A percentile compares a stretch with the other conserved stretches of the same genome.
Conservation (phyloP, 2,888 invertebrate genomes). For the Selenia dentaria region DNA sequence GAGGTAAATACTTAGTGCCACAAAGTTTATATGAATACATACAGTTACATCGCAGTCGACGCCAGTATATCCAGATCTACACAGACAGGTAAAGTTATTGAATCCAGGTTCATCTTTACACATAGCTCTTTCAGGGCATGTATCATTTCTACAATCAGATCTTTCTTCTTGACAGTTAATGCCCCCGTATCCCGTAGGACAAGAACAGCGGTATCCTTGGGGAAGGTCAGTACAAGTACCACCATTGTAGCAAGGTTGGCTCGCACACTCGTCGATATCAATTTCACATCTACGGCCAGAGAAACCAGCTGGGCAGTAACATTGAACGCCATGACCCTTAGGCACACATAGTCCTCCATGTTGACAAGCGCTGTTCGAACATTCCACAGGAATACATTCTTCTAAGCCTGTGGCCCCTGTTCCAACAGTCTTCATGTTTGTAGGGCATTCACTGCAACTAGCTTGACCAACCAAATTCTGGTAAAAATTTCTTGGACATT, state of each 20-base stretch:
- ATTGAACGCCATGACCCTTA: conserved; percentile 94
- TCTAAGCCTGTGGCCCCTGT: conserved; percentile 92
- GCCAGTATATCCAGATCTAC: conserved; percentile 97
- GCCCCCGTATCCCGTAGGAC: conserved; percentile 94
- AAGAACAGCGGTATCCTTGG: conserved; percentile 96
- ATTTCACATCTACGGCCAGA: conserved; percentile 96
- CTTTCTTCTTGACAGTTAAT: conserved; percentile 97
- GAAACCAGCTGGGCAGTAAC: conserved; percentile 97
- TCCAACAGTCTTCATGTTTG: conserved; percentile 93
- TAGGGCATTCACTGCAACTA: conserved; percentile 95
- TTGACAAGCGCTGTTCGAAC: conserved; percentile 94
- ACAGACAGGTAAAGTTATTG: conserved; percentile 96
- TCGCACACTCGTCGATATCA: conserved; percentile 97
- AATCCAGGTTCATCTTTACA: conserved; percentile 97
- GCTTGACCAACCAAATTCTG: conserved; percentile 94
- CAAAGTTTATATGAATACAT: conserved; percentile 46
- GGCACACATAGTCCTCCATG: conserved; percentile 96
- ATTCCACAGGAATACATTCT: conserved; percentile 94
- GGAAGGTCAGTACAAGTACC: conserved; percentile 96
- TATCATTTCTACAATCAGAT: conserved; percentile 94
- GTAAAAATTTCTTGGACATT: conserved; percentile 96
- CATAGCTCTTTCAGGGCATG: conserved; percentile 98
- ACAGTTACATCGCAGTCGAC: conserved; percentile 95
- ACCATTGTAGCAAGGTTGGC: conserved; percentile 96
- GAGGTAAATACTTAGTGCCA: too few relatives aligned